Percentiles rank a stretch among this genome's conserved stretches.
Conservation (phyloP, 2,888 invertebrate species). For the Aphodius sticticus region DNA sequence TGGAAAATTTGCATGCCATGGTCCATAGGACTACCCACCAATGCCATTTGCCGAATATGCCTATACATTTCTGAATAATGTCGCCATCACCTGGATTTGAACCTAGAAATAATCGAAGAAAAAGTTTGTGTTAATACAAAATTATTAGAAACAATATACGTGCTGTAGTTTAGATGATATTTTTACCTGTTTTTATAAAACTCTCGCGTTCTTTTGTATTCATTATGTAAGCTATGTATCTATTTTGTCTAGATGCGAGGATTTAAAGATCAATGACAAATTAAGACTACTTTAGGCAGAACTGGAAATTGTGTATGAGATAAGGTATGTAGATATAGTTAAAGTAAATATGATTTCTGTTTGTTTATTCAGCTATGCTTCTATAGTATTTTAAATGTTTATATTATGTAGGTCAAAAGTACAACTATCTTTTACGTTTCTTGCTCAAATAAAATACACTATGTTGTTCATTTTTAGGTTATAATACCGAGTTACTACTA, state of each 20-base stretch:
- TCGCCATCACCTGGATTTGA: conserved; percentile 58
- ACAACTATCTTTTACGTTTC: too few species aligned
- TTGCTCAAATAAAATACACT: too few species aligned
- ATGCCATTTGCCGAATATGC: conserved; percentile 79
- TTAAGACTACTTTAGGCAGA: too few species aligned
- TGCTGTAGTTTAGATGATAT: not conserved
- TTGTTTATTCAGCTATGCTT: not conserved
- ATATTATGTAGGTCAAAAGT: too few species aligned
- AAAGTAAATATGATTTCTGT: not conserved
- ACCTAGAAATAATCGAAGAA: not conserved
- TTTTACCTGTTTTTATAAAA: not conserved
- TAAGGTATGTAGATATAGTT: not conserved
- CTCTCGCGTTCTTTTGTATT: not conserved
- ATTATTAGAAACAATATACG: not conserved
- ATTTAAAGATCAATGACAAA: not conserved
- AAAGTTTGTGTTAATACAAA: not conserved
- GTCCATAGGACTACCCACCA: conserved; percentile 74
- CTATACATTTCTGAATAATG: conserved; percentile 74
- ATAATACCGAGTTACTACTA: too few species aligned
- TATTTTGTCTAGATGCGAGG: not conserved
- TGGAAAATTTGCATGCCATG: conserved; percentile 78
- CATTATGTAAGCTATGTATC: not conserved
- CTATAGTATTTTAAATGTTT: not conserved
- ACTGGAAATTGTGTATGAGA: not conserved
- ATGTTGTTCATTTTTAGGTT: too few species aligned